Conservation (phyloP, 2,888 invertebrate genomes). For the Dione juno region DNA sequence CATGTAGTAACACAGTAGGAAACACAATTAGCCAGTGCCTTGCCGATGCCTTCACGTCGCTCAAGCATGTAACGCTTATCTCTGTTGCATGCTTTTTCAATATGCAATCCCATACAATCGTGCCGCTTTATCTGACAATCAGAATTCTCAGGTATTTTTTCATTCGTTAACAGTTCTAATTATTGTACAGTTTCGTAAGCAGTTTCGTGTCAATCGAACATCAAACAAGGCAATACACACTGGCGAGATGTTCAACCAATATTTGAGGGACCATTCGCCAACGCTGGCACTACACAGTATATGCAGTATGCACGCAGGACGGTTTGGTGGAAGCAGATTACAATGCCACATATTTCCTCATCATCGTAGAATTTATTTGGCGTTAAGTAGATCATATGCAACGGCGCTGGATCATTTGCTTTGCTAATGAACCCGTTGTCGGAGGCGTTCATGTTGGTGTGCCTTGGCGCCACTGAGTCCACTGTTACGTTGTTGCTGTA, state of each 20-base stretch:
- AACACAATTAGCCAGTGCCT: conserved; percentile 77
- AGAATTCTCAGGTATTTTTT: conserved; percentile 81
- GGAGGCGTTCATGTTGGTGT: conserved; percentile 26
- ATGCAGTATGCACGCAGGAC: conserved; percentile 11
- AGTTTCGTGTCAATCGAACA: conserved; percentile 75
- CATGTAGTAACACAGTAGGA: conserved; percentile 78
- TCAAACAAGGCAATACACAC: conserved; percentile 52
- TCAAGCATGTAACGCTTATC: conserved; percentile 81
- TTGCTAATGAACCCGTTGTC: conserved; percentile 20
- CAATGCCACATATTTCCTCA: conserved; percentile 42
- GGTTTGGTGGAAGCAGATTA: conserved; percentile 39
- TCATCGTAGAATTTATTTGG: too few species aligned
- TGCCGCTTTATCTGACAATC: conserved; percentile 75
- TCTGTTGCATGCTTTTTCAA: conserved; percentile 83
- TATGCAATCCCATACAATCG: conserved; percentile 82
- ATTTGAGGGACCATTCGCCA: too few species aligned
- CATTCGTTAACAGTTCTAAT: conserved; percentile 76
- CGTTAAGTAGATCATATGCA: too few species aligned
- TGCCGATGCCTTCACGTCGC: conserved; percentile 73
- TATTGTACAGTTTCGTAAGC: conserved; percentile 77
- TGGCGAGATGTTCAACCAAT: conserved; percentile 43
- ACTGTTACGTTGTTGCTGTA: conserved; percentile 49
- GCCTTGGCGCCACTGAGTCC: conserved; percentile 50
- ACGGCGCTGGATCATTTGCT: too few species aligned
- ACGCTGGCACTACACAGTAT: too few species aligned